These are phyloP conservation scores for Drosophila ironensis DNA, from an alignment of 1,140 invertebrate genomes.

Conservation along the genomic window DNA sequence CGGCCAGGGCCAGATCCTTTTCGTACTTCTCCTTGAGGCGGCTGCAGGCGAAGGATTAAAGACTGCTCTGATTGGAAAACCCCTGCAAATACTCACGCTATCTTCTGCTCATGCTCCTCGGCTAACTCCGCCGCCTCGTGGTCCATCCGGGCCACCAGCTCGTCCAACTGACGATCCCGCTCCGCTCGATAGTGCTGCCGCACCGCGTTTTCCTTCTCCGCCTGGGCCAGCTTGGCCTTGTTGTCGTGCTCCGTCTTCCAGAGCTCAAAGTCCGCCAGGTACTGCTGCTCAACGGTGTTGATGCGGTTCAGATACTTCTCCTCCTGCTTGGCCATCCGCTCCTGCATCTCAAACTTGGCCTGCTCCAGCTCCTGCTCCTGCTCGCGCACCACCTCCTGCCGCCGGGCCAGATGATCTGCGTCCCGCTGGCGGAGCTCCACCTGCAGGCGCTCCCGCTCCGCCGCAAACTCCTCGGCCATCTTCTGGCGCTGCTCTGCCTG, in stretches of 20 bases:
- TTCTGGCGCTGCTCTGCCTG: constrained; percentile 84
- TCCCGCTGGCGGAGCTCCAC: constrained; percentile 81
- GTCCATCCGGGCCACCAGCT: constrained; percentile 86
- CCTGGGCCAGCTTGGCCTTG: constrained; percentile 83
- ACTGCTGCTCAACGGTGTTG: constrained; percentile 84
- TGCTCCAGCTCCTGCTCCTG: constrained; percentile 80
- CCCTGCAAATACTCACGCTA: constrained; percentile 79
- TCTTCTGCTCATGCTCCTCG: constrained; percentile 84
- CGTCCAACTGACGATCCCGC: constrained; percentile 86
- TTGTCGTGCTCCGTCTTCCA: constrained; percentile 85
- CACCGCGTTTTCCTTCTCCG: constrained; percentile 84
- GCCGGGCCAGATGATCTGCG: constrained; percentile 53
- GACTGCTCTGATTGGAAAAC: not conserved
- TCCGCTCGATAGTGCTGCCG: constrained; percentile 85
- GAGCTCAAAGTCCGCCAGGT: constrained; percentile 83
- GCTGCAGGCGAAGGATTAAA: constrained; percentile 79
- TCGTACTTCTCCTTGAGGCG: constrained; percentile 89
- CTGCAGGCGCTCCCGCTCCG: constrained; percentile 81
- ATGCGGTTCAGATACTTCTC: constrained; percentile 81
- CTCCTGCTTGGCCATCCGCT: constrained; percentile 82
- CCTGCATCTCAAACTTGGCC: constrained; percentile 82
- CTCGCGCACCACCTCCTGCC: constrained; percentile 64
- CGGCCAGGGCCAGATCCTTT: constrained; percentile 86
- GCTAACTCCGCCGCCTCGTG: constrained; percentile 83
- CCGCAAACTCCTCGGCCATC: constrained; percentile 82